Evolutionary conservation across 2,113 vertebrate species (phyloP).

Genomic region (Oplegnathus fasciatus): DNA sequence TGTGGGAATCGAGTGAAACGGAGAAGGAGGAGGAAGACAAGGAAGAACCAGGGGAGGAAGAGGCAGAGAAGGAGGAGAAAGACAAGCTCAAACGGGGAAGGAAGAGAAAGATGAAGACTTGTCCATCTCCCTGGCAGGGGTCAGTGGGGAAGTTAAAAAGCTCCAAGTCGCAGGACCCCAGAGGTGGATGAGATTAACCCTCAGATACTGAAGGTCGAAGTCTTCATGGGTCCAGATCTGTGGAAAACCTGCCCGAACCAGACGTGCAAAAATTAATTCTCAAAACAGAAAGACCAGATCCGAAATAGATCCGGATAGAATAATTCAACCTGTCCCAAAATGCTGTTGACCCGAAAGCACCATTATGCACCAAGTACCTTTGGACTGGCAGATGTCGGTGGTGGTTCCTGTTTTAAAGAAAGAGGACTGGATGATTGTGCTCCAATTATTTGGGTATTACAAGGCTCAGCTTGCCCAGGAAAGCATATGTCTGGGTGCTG

Average conservation of each 20-base stretch:
- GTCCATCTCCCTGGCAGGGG: not conserved
- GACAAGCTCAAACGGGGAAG: not conserved
- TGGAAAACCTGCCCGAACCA: not conserved
- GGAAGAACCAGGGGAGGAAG: not conserved
- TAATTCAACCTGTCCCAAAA: not conserved
- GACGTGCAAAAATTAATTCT: not conserved
- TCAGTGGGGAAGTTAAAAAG: not conserved
- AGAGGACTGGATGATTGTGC: too few species aligned
- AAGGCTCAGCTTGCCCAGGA: too few species aligned
- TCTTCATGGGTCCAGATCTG: not conserved
- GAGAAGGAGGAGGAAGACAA: not conserved
- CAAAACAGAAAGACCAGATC: not conserved
- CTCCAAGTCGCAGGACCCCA: not conserved
- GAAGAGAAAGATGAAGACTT: not conserved
- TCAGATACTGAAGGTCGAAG: not conserved
- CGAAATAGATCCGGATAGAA: not conserved
- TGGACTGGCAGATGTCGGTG: too few species aligned
- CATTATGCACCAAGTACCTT: too few species aligned
- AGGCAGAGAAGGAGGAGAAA: not conserved
- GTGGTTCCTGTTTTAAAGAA: too few species aligned
- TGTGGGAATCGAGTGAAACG: not conserved
- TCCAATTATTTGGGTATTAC: too few species aligned
- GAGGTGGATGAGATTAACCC: too few species aligned
- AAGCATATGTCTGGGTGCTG: too few species aligned
- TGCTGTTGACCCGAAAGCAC: not conserved